Evolutionary conservation across 2,888 invertebrate genomes (phyloP), one percentile per base, ranked within the genome.

Genomic region (Ischnura elegans): DNA sequence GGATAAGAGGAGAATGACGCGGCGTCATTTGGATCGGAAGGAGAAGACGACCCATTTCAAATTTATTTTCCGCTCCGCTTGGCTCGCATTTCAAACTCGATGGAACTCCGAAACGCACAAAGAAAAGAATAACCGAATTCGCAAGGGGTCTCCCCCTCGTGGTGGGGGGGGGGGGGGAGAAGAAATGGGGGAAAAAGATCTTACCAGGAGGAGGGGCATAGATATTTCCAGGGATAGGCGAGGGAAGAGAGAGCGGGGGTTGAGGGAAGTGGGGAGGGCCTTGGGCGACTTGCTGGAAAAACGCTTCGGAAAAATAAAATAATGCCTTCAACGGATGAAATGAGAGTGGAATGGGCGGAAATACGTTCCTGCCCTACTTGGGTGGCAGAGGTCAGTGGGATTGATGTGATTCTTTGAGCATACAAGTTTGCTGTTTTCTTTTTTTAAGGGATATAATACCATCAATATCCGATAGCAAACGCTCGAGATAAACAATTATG

Each of bases 61-160:
- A 76, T 76, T 76, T 76, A 76, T 76, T 76, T 76, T 76, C 76
- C 76, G 76, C 76, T 76, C 76, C 76, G 76, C 76, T 76, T 76
- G 76, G 76, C 76, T 76, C 76, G 76, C 76, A 76, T 76, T 76
- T 76, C 76, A 76, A 76, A 76, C 76, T 76, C 76, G 76, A 76
- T 76, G 76, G 76, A 36, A 76, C 76, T 76, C 76, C 76, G 36
- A 76, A 76, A 76, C 76, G 76, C 76, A 29, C 76, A 76, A 76
- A 76, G 76, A 76, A 76, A 76, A 76, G 76, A 36, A 76, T 76
- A 76, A 76, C 76, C 76, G 76, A 76, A 76, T 76, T 76, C 76
- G 36, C 29, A 25, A 25, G 76, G 76, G 76, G n/a, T 76, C 76
- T 76, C n/a, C n/a, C n/a, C n/a, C 10, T 29, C 19, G 76, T 76